A percentile compares a stretch with the other conserved stretches of the same genome.
phyloP scores from a whole-genome alignment of 2,888 invertebrate genomes.

The Lissonota sp. region DNA sequence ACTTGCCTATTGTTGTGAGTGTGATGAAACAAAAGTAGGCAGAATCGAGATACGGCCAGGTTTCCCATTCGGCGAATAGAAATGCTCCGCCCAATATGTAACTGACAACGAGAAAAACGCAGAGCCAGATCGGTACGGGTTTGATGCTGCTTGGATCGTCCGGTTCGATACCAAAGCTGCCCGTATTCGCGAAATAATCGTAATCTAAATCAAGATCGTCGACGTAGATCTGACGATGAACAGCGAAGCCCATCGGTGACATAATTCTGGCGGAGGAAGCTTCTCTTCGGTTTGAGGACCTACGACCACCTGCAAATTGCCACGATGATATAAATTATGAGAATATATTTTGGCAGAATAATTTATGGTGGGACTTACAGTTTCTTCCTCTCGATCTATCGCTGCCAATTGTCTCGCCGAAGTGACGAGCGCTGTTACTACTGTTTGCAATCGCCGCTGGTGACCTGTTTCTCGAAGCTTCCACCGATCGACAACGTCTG shows the following conservation, averaged over 20 bases:
- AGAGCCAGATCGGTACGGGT: conserved; percentile 95
- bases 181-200: conserved; percentile 85
- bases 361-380: background rate
- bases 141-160: conserved; percentile 82
- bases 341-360: background rate
- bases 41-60: conserved; percentile 94
- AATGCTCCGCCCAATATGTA: conserved; percentile 96
- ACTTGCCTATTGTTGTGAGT: conserved; percentile 92
- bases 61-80: conserved; percentile 93
- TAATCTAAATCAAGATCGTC: conserved; percentile 87
- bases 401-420: conserved; percentile 64
- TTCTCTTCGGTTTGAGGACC: conserved; percentile 71
- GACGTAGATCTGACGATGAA: conserved; percentile 86
- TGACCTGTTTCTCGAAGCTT: conserved; percentile 67
- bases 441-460: conserved; percentile 38
- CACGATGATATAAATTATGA: background rate
- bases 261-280: conserved; percentile 87
- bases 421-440: conserved; percentile 66
- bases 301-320: conserved; percentile 71
- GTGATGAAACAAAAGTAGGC: conserved; percentile 98
- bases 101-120: conserved; percentile 93
- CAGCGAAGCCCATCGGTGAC: conserved; percentile 89
- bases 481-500: conserved; percentile 77
- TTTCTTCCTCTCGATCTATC: background rate
- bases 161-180: conserved; percentile 75